Evolutionary conservation across 2,113 vertebrate species (phyloP), one percentile per base, ranked within the genome.

Genomic region (Tragelaphus buxtoni): DNA sequence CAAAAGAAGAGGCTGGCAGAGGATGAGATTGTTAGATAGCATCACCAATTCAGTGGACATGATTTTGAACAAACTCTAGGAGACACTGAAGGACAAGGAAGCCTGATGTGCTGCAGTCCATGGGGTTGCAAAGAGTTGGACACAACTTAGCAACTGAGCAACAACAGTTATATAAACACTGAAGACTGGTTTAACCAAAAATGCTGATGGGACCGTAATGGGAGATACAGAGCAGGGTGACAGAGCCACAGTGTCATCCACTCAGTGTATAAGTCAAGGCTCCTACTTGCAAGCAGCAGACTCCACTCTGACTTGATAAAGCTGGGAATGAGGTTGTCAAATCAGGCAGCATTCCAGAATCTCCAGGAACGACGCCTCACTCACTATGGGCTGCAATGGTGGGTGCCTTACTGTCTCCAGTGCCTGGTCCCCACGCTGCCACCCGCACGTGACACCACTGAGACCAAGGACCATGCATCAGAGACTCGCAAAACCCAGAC

Each of bases 401-500:
- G 16, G 42, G 5, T 5, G 2, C 16, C 39, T 32, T 9, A 0
- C 63, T 1, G 0, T 53, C n/a, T 39, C 60, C 4, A 2, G 18
- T 18, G 49, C 26, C 93, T 1, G 47, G 63, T 9, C 5, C 20
- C 55, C 22, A 16, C 0, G 12, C 10, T 0, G 3, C 63, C 47
- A 63, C 84, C 22, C 5, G 24, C 10, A 4, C 16, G 3, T 10
- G 13, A 60, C 7, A 42, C 30, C 24, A 1, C n/a, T 9, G 32
- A 53, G 45, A 20, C 61, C 0, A 1, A 6, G 9, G 26, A 60
- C 30, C 0, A 0, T 0, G 22, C 28, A 30, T 47, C 87, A 14
- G 39, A 65, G 84, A 7, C 17, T 58, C 76, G 20, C 76, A 1
- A 26, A 88, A 77, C 0, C 56, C 72, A 61, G 65, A 72, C n/a